These are phyloP conservation scores for Prolemur simus DNA, from an alignment of 2,113 vertebrate species.

Conservation along the genomic window DNA sequence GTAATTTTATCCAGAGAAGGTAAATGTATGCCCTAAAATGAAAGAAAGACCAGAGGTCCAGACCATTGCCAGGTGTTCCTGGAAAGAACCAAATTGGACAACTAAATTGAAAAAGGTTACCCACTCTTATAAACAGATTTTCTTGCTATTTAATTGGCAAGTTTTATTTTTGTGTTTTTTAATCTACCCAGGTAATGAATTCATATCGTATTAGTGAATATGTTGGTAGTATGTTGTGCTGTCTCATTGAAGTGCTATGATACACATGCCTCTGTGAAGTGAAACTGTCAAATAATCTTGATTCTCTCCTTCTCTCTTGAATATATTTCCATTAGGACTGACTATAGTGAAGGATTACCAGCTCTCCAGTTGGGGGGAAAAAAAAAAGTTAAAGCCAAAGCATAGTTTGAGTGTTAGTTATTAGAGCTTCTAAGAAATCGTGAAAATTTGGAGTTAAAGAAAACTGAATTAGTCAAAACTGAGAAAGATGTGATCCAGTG, in stretches of 20 bases:
- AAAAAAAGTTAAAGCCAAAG: slow-evolving; percentile 11
- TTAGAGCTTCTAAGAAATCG: slow-evolving; percentile 36
- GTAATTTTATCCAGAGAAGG: slow-evolving; percentile 79
- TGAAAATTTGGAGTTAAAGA: slow-evolving; percentile 18
- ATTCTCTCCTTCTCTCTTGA: not conserved
- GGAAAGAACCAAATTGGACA: slow-evolving; percentile 66
- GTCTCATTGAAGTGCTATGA: not conserved
- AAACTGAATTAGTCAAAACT: not conserved
- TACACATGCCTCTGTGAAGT: not conserved
- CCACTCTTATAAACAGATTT: slow-evolving; percentile 63
- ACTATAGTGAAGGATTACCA: not conserved
- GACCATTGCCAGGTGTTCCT: slow-evolving; percentile 68
- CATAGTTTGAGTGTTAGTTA: not conserved
- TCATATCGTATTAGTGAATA: slow-evolving; percentile 46
- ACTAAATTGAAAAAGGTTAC: slow-evolving; percentile 74
- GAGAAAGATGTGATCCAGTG: slow-evolving; percentile 2
- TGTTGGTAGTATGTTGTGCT: slow-evolving; percentile 1
- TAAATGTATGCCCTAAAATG: slow-evolving; percentile 68
- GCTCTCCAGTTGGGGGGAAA: not conserved
- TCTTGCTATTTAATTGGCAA: slow-evolving; percentile 68
- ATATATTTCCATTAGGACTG: not conserved
- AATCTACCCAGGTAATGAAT: slow-evolving; percentile 49
- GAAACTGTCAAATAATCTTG: slow-evolving; percentile 8
- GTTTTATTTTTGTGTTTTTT: slow-evolving; percentile 58
- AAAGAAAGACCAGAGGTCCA: slow-evolving; percentile 67